phyloP scores from a whole-genome alignment of 2,113 vertebrate species.

The Chloroceryle aenea region DNA sequence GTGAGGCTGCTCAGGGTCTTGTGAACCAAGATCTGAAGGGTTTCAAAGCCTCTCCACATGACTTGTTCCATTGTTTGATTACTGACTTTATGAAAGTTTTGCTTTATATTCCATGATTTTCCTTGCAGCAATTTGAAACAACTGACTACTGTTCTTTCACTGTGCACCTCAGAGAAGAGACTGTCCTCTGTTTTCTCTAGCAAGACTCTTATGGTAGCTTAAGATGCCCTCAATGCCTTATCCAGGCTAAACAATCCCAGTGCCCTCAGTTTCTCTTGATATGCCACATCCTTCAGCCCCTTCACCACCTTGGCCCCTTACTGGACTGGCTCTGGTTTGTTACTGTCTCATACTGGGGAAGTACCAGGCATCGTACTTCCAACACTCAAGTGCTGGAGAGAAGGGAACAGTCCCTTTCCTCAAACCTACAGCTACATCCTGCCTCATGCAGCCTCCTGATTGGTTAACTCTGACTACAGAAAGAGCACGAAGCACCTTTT shows the following conservation, averaged over 20 bases:
- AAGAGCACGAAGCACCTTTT: background rate
- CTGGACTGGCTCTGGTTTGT: background rate
- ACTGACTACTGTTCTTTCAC: background rate
- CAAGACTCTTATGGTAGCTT: background rate
- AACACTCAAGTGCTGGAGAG: background rate
- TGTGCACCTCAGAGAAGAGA: background rate
- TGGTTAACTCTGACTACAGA: background rate
- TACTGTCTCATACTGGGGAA: background rate
- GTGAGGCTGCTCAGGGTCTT: background rate
- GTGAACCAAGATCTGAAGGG: background rate
- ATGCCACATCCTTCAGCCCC: fast-evolving
- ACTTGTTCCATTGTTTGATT: background rate
- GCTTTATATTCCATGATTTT: background rate
- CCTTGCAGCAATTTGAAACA: background rate
- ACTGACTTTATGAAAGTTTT: background rate
- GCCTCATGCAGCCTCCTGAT: fast-evolving
- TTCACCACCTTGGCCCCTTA: background rate
- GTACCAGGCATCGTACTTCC: background rate
- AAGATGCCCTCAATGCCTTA: background rate
- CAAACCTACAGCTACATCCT: background rate
- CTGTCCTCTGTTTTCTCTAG: background rate
- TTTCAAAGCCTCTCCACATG: background rate
- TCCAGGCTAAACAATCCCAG: background rate
- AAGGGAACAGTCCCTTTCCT: background rate
- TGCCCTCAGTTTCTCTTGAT: background rate